These are phyloP conservation scores for Mugil cephalus DNA, from an alignment of 2,113 vertebrate species.

Conservation along the genomic window DNA sequence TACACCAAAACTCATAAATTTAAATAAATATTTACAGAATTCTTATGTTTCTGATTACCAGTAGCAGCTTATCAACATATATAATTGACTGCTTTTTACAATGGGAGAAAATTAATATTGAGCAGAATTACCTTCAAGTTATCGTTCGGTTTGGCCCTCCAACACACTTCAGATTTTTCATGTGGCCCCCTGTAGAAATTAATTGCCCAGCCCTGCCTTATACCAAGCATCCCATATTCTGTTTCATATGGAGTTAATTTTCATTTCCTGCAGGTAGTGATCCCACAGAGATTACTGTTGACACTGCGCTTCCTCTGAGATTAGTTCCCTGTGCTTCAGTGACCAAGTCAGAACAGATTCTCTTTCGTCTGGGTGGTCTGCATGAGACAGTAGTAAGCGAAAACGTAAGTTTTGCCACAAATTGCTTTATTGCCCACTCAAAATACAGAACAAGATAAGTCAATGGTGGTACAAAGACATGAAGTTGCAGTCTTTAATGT, in stretches of 20 bases:
- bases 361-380: slow-evolving; percentile 9
- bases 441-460: not conserved
- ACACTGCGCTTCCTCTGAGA: slow-evolving; percentile 45
- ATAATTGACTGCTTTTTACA: too few species aligned
- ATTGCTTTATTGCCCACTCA: not conserved
- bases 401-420: slow-evolving; percentile 4
- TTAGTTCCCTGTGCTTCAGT: slow-evolving; percentile 14
- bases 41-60: too few species aligned
- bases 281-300: slow-evolving; percentile 28
- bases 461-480: not conserved
- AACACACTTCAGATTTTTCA: too few species aligned
- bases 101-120: too few species aligned
- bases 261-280: slow-evolving; percentile 30
- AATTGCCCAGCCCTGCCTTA: too few species aligned
- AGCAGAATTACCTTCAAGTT: too few species aligned
- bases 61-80: too few species aligned
- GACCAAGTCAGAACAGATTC: slow-evolving; percentile 33
- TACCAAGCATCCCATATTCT: not conserved
- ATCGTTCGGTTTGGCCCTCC: too few species aligned
- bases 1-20: too few species aligned
- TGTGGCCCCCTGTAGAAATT: too few species aligned
- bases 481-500: not conserved
- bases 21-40: too few species aligned
- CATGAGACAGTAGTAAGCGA: slow-evolving; percentile 11
- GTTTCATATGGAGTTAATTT: slow-evolving; percentile 37